Conservation (phyloP, 2,888 invertebrate species). For the Dynastes tityus region DNA sequence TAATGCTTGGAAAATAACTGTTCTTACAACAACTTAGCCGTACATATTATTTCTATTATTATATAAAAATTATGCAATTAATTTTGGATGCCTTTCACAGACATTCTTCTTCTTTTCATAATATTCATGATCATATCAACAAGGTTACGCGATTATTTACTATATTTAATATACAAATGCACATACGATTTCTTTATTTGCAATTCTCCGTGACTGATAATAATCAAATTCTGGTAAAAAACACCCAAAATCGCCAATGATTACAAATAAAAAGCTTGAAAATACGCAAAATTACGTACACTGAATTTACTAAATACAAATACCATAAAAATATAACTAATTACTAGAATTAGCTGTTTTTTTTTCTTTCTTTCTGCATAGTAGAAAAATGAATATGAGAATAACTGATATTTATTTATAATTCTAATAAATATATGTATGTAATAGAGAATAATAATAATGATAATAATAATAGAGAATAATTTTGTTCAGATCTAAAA, state of each 20-base stretch:
- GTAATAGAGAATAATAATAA: conserved; percentile 44
- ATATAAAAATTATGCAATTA: conserved; percentile 51
- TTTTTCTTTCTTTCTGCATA: neutral
- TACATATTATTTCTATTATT: conserved; percentile 39
- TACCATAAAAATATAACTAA: conserved; percentile 50
- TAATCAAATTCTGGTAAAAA: conserved; percentile 38
- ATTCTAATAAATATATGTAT: conserved; percentile 36
- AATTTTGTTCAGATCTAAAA: conserved; percentile 54
- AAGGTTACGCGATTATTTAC: conserved; percentile 5
- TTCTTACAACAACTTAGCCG: conserved; percentile 66
- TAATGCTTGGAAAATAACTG: conserved; percentile 72
- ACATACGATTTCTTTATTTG: neutral
- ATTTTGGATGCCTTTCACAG: conserved; percentile 47
- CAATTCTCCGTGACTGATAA: neutral
- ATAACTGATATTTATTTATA: conserved; percentile 24
- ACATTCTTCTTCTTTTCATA: conserved; percentile 34
- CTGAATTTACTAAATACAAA: conserved; percentile 53
- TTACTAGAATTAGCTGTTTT: conserved; percentile 49
- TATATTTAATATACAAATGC: conserved; percentile 25
- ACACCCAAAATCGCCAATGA: conserved; percentile 35
- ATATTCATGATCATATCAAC: neutral
- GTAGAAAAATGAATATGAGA: conserved; percentile 32
- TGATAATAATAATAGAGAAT: neutral
- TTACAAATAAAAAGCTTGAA: conserved; percentile 48
- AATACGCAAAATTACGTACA: conserved; percentile 52